Base-by-base conservation (phyloP, 2,797 vertebrate species). In the Geotrypetes seraphini region DNA sequence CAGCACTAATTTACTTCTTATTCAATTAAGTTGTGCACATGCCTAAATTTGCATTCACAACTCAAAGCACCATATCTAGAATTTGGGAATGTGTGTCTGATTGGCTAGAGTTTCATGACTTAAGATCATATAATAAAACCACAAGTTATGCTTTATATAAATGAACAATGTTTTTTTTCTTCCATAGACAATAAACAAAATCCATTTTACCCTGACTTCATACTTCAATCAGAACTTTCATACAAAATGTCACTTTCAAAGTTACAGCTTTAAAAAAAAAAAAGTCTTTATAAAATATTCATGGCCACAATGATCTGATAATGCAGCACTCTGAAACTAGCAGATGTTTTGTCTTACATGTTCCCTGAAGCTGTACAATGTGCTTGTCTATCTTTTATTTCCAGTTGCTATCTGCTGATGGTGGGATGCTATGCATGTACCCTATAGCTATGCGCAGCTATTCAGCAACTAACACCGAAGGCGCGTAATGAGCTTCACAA, bases 341-440 rank as follows among this genome's bases (percentile, higher is more conserved):
- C 84, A 88, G 85, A 88, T 88, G 86, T 87, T 85, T 84, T 79
- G 81, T 84, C 80, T 86, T 81, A 84, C 77, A 84, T 82, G 79
- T 79, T 87, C 87, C 90, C 90, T 39, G 79, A 71, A 92, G 90
- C 88, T 79, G 85, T 87, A 80, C 83, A 85, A 78, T 73, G 79
- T 70, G 82, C 79, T 76, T 87, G 78, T 79, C 67, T 91, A 92
- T 93, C 86, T 89, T 84, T 84, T 85, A 87, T 87, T 90, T 91
- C 83, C 86, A 84, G 77, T 91, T 90, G 86, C 86, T 88, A 88
- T 91, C 85, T 89, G 84, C 86, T 79, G 81, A 80, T 70, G 75
- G 83, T 81, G 59, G 71, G 77, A 84, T 84, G 70, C 88, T 85
- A 85, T 77, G 77, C 76, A 65, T 75, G 65, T 81, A 84, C 79